These are phyloP conservation scores for Phaenicophaeus curvirostris DNA, from an alignment of 2,797 vertebrate species.

Conservation along the genomic window DNA sequence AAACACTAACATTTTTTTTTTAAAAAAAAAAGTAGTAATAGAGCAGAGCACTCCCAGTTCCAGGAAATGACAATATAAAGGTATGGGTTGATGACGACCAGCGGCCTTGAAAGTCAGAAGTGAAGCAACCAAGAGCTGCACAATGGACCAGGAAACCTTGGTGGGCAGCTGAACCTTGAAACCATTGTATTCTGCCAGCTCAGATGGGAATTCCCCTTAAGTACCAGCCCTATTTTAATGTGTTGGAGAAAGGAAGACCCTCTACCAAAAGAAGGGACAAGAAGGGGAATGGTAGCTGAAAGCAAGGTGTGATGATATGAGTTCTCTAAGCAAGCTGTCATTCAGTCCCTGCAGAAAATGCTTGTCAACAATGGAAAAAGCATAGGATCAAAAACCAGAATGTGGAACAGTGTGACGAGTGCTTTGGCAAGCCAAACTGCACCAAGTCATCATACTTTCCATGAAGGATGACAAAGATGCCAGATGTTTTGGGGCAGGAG, in stretches of 20 bases:
- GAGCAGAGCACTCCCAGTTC: background rate
- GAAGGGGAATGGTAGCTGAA: background rate
- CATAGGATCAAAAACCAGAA: background rate
- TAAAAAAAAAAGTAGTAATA: background rate
- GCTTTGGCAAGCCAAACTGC: background rate
- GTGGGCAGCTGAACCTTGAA: background rate
- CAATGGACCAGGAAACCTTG: no score
- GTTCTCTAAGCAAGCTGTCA: background rate
- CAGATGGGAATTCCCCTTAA: no score
- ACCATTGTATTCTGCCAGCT: background rate
- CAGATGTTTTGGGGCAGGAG: background rate
- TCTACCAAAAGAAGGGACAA: background rate
- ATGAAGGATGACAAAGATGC: background rate
- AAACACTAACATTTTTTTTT: background rate
- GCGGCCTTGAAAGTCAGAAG: background rate
- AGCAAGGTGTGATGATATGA: background rate
- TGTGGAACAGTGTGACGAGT: background rate
- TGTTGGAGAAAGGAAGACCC: background rate
- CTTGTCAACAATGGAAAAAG: background rate
- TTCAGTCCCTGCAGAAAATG: background rate
- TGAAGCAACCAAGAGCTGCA: background rate
- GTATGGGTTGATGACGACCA: no score
- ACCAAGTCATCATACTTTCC: background rate
- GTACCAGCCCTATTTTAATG: no score
- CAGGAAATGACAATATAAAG: background rate